Evolutionary conservation across 1,140 invertebrate species (phyloP), one percentile per base, ranked within the genome.

Genomic region (Bombus difficillimus): DNA sequence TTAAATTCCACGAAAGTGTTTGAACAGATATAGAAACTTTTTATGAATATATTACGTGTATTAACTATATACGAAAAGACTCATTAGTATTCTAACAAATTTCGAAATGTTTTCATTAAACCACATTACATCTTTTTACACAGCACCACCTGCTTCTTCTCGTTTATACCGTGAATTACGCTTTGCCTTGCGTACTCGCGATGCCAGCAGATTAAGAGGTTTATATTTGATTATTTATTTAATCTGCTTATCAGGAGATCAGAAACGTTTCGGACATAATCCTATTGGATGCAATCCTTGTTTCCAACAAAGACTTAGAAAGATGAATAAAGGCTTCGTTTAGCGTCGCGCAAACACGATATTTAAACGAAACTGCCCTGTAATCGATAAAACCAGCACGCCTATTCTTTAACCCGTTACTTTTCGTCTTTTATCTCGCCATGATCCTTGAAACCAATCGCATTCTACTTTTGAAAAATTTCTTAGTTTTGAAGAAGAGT

Each of bases 21-120:
- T 5, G 0, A 0, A 18, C 47, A 22, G 0, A 53, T 53, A 2
- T 22, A 2, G 0, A 53, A 53, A 53, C 1, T 2, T 53, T 2
- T 28, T 28, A 28, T 1, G 10, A 12, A 59, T 12, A 10, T 12
- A 28, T 28, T 28, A 59, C 57, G 28, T 0, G 18, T 12, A 59
- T 25, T 12, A 12, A 3, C 0, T 0, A 13, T 59, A 4, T 13
- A 12, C 10, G 59, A 28, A 13, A 28, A n/a, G 10, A 3, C 28
- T 62, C 28, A 1, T 28, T 12, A 62, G 25, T n/a, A 28, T n/a
- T 28, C 3, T 13, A n/a, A 25, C 3, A 39, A 25, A 39, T 22
- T 37, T 28, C 34, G 9, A 69, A 4, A 37, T 12, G 25, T 34
- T 68, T 32, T 25, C 34, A 5, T 3, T 12, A 10, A 39, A 28